Evolutionary conservation across 2,113 vertebrate species (phyloP).

Genomic region (Tylochromis polylepis): DNA sequence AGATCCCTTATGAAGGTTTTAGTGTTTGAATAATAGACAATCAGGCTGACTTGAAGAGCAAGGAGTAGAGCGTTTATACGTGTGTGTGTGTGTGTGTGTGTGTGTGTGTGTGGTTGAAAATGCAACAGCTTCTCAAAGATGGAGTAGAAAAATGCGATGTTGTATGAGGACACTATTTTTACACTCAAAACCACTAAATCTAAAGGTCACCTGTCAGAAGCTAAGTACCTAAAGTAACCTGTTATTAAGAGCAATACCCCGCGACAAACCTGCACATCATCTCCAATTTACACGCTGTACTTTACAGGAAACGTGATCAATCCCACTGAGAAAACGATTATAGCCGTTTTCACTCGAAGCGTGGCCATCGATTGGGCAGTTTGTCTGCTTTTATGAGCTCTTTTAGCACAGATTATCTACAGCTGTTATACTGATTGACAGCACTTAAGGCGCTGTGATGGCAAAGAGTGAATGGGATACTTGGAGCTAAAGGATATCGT

Average conservation of each 20-base stretch:
- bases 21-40: not conserved
- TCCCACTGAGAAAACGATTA: constrained; percentile 1
- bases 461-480: not conserved
- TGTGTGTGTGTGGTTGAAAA: not conserved
- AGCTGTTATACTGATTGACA: constrained; percentile 41
- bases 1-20: constrained; percentile 22
- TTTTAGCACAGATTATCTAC: constrained; percentile 41
- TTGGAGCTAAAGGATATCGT: constrained; percentile 16
- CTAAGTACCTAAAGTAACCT: constrained; percentile 7
- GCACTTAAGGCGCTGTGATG: constrained; percentile 31
- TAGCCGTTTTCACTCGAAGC: not conserved
- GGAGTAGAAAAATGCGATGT: not conserved
- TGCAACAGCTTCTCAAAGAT: not conserved
- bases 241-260: constrained; percentile 24
- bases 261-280: constrained; percentile 21
- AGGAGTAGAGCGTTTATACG: not conserved
- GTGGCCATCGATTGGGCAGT: constrained; percentile 36
- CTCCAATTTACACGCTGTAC: constrained; percentile 23
- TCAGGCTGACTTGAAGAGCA: not conserved
- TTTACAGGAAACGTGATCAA: constrained; percentile 38
- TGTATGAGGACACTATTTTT: not conserved
- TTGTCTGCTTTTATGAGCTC: constrained; percentile 21
- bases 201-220: constrained; percentile 17
- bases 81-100: not conserved
- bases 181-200: not conserved